Evolutionary conservation across 35 echinoderm and acorn worm species (phyloP).

Genomic region (Apostichopus californicus): DNA sequence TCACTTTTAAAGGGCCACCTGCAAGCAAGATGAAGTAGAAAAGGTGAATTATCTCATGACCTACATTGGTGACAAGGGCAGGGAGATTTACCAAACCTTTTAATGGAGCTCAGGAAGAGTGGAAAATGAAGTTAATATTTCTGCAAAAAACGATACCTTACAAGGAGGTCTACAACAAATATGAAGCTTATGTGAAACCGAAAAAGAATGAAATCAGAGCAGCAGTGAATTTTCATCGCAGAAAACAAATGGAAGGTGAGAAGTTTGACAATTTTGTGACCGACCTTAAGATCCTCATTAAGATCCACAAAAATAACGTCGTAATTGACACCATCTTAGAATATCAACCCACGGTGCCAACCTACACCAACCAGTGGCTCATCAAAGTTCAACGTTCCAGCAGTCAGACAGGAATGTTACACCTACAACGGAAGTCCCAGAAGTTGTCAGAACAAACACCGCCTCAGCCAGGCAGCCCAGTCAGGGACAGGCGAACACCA

Average conservation of each 20-base stretch:
- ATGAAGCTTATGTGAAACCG: conserved; percentile 24
- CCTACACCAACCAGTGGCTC: neutral
- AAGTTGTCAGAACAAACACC: neutral
- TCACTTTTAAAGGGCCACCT: conserved; percentile 44
- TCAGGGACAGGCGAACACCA: neutral
- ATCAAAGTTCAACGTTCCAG: neutral
- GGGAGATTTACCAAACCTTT: conserved; percentile 55
- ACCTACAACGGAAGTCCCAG: neutral
- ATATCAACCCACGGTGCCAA: neutral
- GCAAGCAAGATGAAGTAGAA: conserved; percentile 39
- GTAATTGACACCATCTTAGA: conserved; percentile 63
- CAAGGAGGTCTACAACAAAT: neutral
- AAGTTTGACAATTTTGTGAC: conserved; percentile 82
- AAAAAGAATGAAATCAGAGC: conserved; percentile 75
- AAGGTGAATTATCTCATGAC: conserved; percentile 66
- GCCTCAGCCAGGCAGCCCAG: neutral
- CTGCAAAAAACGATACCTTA: conserved; percentile 27
- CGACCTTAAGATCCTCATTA: conserved; percentile 63
- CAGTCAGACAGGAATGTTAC: neutral
- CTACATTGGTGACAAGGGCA: conserved; percentile 62
- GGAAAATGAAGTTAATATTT: neutral
- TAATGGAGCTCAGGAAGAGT: conserved; percentile 27
- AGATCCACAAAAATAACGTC: conserved; percentile 11
- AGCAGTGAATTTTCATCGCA: conserved; percentile 58
- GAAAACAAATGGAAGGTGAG: conserved; percentile 61